Conservation (phyloP, 1,140 invertebrate genomes). For the Trissolcus basalis region DNA sequence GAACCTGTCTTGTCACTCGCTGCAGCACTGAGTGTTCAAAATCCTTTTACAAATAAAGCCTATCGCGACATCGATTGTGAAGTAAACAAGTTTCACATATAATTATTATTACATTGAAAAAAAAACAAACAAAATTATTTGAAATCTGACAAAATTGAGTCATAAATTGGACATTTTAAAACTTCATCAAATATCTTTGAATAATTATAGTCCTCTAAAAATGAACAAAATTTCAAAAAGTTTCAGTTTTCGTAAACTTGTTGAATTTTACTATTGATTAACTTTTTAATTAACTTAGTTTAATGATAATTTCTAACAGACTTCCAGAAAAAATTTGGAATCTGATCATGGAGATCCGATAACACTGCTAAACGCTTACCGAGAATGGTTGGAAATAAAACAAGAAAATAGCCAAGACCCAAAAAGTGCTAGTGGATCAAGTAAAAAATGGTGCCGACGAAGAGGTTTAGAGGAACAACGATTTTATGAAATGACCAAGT, state of each 20-base stretch:
- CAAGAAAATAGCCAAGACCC: conserved; percentile 69
- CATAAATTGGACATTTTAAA: too few species aligned
- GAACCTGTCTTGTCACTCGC: conserved; percentile 94
- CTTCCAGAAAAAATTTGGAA: conserved; percentile 86
- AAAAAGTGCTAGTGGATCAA: conserved; percentile 70
- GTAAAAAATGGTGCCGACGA: conserved; percentile 89
- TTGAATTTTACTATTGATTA: too few species aligned
- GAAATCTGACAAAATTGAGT: too few species aligned
- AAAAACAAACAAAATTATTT: too few species aligned
- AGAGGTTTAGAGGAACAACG: conserved; percentile 95
- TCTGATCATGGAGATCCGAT: conserved; percentile 97
- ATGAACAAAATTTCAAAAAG: too few species aligned
- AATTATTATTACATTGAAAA: not conserved
- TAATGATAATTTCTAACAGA: too few species aligned
- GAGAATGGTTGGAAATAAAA: conserved; percentile 92
- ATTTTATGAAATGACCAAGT: conserved; percentile 96
- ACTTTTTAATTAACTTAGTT: too few species aligned
- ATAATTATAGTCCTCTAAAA: too few species aligned
- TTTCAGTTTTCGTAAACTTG: too few species aligned
- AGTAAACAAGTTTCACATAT: conserved; percentile 68
- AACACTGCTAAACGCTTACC: conserved; percentile 91
- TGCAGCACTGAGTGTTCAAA: conserved; percentile 94
- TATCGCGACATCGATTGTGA: conserved; percentile 89
- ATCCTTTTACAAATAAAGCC: conserved; percentile 93
- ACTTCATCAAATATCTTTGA: too few species aligned